phyloP scores from a whole-genome alignment of 1,140 invertebrate genomes.

The Saccostrea echinata region DNA sequence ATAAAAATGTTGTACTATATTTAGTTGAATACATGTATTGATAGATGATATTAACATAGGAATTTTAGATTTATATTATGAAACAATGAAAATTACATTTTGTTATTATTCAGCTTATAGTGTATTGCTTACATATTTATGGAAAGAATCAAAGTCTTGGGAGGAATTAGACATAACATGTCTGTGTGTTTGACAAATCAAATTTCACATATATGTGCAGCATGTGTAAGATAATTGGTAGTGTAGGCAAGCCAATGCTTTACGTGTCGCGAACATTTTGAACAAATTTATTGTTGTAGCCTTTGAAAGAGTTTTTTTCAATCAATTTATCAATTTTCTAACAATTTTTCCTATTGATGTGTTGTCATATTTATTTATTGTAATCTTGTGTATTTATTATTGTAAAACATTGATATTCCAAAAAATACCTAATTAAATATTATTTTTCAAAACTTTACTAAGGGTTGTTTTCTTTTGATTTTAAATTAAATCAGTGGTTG shows the following conservation, averaged over 20 bases:
- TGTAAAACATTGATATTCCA: constrained; percentile 30
- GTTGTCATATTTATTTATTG: constrained; percentile 32
- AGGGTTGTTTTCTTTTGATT: background rate
- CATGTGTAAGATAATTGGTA: background rate
- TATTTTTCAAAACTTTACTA: constrained; percentile 9
- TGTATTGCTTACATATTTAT: too few species aligned
- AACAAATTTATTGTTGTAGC: constrained; percentile 37
- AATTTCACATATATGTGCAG: background rate
- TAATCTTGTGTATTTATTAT: constrained; percentile 36
- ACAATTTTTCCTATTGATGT: constrained; percentile 36
- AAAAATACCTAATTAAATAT: constrained; percentile 38
- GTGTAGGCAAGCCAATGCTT: background rate
- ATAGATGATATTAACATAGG: background rate
- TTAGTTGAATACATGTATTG: background rate
- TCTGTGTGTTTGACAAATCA: background rate
- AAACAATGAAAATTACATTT: background rate
- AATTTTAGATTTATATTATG: too few species aligned
- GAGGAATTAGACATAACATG: background rate
- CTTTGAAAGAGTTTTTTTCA: constrained; percentile 1
- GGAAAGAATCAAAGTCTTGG: background rate
- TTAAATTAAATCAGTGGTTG: too few species aligned
- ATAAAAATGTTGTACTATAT: background rate
- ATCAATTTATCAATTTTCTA: constrained; percentile 29
- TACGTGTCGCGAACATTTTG: background rate
- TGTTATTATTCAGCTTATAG: too few species aligned